Percentiles rank a stretch among this genome's conserved stretches.
Conservation (phyloP, 2,113 vertebrate genomes). For the Mus pahari region DNA sequence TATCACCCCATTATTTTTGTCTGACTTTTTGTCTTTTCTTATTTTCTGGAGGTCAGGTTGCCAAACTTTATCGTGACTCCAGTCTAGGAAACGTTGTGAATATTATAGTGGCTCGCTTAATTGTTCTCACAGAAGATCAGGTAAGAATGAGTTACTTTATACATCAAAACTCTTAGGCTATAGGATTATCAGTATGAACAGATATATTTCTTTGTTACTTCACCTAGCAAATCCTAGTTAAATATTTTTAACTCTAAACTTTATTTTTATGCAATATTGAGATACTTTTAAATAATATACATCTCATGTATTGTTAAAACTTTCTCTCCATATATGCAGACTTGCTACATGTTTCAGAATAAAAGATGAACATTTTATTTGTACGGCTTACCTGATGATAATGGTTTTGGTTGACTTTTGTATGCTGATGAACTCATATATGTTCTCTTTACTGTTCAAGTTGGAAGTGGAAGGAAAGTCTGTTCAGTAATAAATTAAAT, state of each 20-base stretch:
- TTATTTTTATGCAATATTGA: conserved; percentile 78
- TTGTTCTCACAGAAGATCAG: conserved; percentile 99
- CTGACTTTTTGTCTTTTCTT: conserved; percentile 99
- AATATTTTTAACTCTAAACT: conserved; percentile 67
- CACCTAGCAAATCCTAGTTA: conserved; percentile 76
- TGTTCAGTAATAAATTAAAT: conserved; percentile 85
- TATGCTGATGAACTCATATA: conserved; percentile 75
- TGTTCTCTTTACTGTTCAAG: conserved; percentile 84
- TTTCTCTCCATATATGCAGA: conserved; percentile 59
- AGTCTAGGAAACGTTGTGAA: conserved; percentile 99
- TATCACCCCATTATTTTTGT: conserved; percentile 88
- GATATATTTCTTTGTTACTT: conserved; percentile 66
- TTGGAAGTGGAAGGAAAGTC: conserved; percentile 82
- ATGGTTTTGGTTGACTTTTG: conserved; percentile 79
- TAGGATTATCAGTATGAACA: conserved; percentile 29
- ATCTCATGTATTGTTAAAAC: conserved; percentile 65
- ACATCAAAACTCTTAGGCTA: conserved; percentile 54
- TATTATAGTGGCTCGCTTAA: conserved; percentile 98
- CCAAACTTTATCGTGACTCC: conserved; percentile 99
- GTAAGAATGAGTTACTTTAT: conserved; percentile 86
- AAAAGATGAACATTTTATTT: conserved; percentile 48
- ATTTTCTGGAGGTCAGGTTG: conserved; percentile 99
- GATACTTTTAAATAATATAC: conserved; percentile 73
- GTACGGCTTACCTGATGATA: conserved; percentile 61
- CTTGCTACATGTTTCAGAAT: conserved; percentile 70